These are phyloP conservation scores for Macquaria ambigua DNA, from an alignment of 2,113 vertebrate species.

Conservation along the genomic window DNA sequence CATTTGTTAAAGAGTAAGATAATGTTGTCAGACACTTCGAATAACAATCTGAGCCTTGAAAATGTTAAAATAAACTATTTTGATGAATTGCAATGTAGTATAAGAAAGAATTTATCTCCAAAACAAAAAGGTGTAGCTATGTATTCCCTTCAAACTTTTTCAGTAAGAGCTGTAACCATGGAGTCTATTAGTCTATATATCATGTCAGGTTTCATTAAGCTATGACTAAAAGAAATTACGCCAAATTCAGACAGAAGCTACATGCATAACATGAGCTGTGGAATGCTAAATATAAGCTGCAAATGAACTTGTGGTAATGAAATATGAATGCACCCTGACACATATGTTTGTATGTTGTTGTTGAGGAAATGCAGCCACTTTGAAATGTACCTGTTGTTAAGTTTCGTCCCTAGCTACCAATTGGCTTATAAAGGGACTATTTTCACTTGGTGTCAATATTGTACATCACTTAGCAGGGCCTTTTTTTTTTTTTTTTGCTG, in stretches of 20 bases:
- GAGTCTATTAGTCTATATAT: background rate
- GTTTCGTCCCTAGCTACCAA: conserved; percentile 10
- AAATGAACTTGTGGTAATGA: background rate
- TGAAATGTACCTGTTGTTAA: conserved; percentile 16
- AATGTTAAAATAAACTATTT: background rate
- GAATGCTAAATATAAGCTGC: background rate
- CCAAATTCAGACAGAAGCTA: background rate
- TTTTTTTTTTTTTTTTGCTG: conserved; percentile 13
- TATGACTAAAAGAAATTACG: background rate
- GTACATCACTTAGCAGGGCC: conserved; percentile 44
- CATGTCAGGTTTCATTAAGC: background rate
- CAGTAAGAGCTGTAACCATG: background rate
- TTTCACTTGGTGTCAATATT: conserved; percentile 45
- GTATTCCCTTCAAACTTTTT: background rate
- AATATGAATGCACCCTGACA: background rate
- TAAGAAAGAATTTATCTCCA: background rate
- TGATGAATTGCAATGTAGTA: background rate
- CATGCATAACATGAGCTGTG: background rate
- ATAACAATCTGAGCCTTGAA: too few species aligned
- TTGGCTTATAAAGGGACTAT: background rate
- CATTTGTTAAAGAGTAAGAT: too few species aligned
- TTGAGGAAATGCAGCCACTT: conserved; percentile 1
- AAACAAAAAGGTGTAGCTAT: background rate
- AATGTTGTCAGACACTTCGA: too few species aligned
- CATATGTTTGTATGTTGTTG: background rate